These are phyloP conservation scores for Ennomos erosarius DNA, from an alignment of 2,888 invertebrate species.

Conservation along the genomic window DNA sequence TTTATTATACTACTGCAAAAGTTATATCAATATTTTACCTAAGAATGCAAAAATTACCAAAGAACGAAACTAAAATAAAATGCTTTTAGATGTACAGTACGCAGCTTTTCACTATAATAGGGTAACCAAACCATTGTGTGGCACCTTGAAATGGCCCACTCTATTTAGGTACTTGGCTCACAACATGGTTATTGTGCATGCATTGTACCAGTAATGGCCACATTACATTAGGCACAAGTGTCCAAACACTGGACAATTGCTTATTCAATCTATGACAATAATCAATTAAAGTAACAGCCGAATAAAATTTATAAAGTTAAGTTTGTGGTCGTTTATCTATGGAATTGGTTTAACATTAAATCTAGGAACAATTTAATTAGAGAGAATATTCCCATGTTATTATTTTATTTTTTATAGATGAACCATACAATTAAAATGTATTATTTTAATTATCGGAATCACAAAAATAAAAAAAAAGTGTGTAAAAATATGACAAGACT, in stretches of 20 bases:
- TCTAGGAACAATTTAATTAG: neutral
- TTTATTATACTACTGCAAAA: too few relatives aligned
- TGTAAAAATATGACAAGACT: slow-evolving; percentile 20
- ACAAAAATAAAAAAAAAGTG: too few relatives aligned
- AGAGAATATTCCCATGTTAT: neutral
- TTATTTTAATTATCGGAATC: too few relatives aligned
- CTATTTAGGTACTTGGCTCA: slow-evolving; percentile 3
- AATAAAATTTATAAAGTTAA: slow-evolving; percentile 10
- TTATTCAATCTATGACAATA: too few relatives aligned
- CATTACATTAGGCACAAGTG: slow-evolving; percentile 41
- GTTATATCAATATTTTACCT: too few relatives aligned
- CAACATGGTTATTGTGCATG: slow-evolving; percentile 34
- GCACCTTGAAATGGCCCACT: slow-evolving; percentile 9
- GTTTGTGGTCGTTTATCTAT: neutral
- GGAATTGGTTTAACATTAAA: neutral
- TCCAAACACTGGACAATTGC: slow-evolving; percentile 51
- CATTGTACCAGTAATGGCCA: slow-evolving; percentile 15
- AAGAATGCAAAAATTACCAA: too few relatives aligned
- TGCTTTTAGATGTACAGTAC: too few relatives aligned
- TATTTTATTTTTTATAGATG: neutral
- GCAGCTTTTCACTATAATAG: neutral
- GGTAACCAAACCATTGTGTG: slow-evolving; percentile 10
- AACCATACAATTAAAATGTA: neutral
- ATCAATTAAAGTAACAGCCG: slow-evolving; percentile 20
- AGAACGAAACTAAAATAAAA: too few relatives aligned